phyloP scores from a whole-genome alignment of 2,797 vertebrate genomes.

The Sylvilagus floridanus region DNA sequence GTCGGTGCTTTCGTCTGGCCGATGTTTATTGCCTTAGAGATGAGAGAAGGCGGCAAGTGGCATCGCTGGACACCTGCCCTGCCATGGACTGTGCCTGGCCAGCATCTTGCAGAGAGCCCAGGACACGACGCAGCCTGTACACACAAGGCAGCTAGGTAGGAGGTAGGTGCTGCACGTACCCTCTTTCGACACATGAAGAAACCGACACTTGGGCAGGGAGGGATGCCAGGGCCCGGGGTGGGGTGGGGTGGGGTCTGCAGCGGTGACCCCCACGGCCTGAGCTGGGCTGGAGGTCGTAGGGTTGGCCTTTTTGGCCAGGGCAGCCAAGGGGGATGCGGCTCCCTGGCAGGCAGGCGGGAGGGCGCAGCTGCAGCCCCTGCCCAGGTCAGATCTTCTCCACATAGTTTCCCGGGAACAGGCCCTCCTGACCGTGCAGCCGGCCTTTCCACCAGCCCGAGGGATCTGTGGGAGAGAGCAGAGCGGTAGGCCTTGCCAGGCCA shows the following conservation, averaged over 20 bases:
- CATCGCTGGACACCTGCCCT: too few species aligned
- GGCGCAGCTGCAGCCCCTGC: neutral
- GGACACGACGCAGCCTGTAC: neutral
- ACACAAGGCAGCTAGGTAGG: constrained; percentile 51
- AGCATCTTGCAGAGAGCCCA: neutral
- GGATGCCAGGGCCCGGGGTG: neutral
- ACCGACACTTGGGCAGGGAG: neutral
- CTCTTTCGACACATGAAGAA: neutral
- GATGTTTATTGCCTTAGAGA: constrained; percentile 56
- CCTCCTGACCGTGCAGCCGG: constrained; percentile 92
- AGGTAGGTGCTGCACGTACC: constrained; percentile 62
- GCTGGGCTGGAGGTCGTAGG: neutral
- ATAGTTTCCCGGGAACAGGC: constrained; percentile 97
- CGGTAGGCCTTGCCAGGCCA: accelerated
- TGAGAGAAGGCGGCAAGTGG: neutral
- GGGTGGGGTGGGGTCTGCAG: neutral
- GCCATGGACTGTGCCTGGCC: neutral
- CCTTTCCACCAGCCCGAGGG: constrained; percentile 97
- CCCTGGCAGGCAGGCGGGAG: neutral
- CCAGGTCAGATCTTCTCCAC: constrained; percentile 95
- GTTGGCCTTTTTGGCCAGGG: neutral
- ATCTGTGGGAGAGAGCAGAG: constrained; percentile 87
- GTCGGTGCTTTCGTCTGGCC: neutral
- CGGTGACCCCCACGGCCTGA: neutral
- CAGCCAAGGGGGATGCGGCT: neutral